A percentile compares a stretch with the other conserved stretches of the same genome.
These are phyloP conservation scores for Cuniculus paca DNA, from an alignment of 2,797 vertebrate species.

Conservation along the genomic window DNA sequence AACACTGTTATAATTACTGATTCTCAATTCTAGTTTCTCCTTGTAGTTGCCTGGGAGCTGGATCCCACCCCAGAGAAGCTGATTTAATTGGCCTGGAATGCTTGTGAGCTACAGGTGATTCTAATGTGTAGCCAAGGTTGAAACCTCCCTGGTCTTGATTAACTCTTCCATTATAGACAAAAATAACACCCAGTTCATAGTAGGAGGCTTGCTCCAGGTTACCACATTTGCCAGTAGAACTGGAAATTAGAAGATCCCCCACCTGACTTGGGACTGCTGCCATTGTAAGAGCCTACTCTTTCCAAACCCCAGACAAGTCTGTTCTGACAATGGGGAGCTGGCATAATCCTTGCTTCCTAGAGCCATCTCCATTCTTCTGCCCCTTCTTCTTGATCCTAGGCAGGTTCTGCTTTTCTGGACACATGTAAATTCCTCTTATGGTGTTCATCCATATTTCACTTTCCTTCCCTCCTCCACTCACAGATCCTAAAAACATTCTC, in stretches of 20 bases:
- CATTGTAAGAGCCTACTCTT: neutral
- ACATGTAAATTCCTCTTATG: neutral
- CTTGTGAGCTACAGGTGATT: neutral
- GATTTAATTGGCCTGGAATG: neutral
- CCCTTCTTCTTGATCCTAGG: neutral
- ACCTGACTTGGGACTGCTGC: neutral
- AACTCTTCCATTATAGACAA: neutral
- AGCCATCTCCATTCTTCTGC: neutral
- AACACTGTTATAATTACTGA: neutral
- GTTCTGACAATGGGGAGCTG: accelerated
- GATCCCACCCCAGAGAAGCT: neutral
- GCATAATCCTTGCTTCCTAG: neutral
- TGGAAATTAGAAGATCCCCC: neutral
- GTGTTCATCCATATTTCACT: neutral
- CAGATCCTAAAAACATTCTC: neutral
- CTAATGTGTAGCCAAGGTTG: neutral
- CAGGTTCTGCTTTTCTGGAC: neutral
- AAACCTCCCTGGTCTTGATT: neutral
- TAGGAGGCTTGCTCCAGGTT: neutral
- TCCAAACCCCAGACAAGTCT: neutral
- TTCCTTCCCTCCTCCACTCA: neutral
- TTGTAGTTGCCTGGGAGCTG: neutral
- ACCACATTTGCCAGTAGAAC: neutral
- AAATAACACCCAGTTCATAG: neutral
- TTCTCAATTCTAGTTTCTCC: neutral